These are phyloP conservation scores for Gymnoscopelus braueri DNA, from an alignment of 2,797 vertebrate species.

Conservation along the genomic window DNA sequence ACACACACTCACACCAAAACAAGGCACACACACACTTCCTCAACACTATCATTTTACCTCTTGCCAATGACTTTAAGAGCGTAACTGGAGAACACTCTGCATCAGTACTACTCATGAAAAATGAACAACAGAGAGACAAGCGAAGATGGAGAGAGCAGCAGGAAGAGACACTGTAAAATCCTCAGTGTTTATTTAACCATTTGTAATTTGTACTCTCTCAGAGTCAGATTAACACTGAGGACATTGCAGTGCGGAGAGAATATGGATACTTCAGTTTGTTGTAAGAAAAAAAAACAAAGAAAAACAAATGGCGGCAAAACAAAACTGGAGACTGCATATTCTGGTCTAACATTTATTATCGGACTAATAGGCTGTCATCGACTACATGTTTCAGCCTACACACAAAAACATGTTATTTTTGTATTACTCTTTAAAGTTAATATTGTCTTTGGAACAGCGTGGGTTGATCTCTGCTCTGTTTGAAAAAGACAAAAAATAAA, in stretches of 20 bases:
- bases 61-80: neutral
- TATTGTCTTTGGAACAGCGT: neutral
- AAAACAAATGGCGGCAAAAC: too few species aligned
- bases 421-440: neutral
- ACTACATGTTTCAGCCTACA: too few species aligned
- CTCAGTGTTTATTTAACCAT: neutral
- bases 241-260: too few species aligned
- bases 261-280: too few species aligned
- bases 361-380: too few species aligned
- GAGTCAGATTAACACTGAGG: too few species aligned
- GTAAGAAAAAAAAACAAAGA: too few species aligned
- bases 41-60: constrained; percentile 11
- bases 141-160: neutral
- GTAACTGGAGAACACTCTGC: constrained; percentile 27
- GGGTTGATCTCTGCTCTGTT: neutral
- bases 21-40: constrained; percentile 21
- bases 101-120: constrained; percentile 6
- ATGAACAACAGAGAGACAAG: neutral
- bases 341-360: too few species aligned
- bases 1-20: too few species aligned
- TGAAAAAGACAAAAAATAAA: neutral
- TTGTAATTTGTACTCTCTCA: too few species aligned
- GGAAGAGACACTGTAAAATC: neutral
- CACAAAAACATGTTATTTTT: too few species aligned
- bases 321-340: too few species aligned